Evolutionary conservation across 2,888 invertebrate genomes (phyloP).

Genomic region (Thera obeliscata): DNA sequence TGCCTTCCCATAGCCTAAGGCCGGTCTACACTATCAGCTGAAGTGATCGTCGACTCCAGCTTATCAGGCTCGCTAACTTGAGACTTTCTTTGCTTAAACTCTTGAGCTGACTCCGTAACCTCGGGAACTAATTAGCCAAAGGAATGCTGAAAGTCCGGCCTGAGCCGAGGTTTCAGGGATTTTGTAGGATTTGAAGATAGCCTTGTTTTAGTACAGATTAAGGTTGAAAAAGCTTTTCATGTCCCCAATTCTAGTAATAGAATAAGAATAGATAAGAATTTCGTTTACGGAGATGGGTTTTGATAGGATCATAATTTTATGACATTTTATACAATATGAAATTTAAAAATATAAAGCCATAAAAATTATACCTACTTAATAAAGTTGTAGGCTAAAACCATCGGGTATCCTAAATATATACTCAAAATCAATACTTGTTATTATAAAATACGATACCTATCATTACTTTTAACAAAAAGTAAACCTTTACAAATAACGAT

Average conservation of each 20-base stretch:
- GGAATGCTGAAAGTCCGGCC: constrained; percentile 3
- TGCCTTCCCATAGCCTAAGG: constrained; percentile 24
- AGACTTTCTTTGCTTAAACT: constrained; percentile 39
- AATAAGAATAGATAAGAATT: background rate
- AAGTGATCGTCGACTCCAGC: constrained; percentile 33
- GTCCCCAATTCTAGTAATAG: background rate
- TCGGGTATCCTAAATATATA: no score
- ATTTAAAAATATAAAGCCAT: no score
- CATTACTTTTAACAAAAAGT: no score
- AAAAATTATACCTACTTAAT: no score
- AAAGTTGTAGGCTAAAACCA: no score
- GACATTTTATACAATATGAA: no score
- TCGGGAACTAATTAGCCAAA: constrained; percentile 36
- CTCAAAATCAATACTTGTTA: no score
- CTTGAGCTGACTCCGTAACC: constrained; percentile 32
- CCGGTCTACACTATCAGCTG: constrained; percentile 33
- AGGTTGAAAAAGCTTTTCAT: background rate
- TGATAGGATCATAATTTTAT: no score
- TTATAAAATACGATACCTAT: no score
- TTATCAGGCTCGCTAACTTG: constrained; percentile 34
- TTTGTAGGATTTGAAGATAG: constrained; percentile 4
- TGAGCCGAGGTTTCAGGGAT: background rate
- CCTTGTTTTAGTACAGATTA: background rate
- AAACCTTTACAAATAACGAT: background rate
- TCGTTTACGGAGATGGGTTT: no score